phyloP scores from a whole-genome alignment of 2,888 invertebrate genomes.

The Melieria crassipennis region DNA sequence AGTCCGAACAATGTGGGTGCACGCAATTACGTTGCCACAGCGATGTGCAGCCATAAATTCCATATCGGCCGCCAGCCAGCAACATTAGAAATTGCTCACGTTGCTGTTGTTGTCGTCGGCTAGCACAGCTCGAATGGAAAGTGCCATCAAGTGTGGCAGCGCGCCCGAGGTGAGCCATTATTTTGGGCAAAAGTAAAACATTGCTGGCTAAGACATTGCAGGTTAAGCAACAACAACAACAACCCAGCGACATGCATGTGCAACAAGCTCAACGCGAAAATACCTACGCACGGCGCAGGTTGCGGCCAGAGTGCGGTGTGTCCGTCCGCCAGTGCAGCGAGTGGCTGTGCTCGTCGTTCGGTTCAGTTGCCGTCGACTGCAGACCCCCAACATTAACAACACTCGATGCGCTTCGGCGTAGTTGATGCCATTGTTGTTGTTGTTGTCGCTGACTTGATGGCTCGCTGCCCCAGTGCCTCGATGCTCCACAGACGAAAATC shows the following conservation, averaged over 20 bases:
- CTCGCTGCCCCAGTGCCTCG: constrained; percentile 63
- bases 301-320: constrained; percentile 4
- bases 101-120: not conserved
- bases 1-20: constrained; percentile 1
- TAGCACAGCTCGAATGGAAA: too few species aligned
- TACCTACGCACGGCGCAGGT: constrained; percentile 11
- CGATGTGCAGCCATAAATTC: constrained; percentile 9
- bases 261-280: not conserved
- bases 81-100: constrained; percentile 3
- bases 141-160: too few species aligned
- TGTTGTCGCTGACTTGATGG: constrained; percentile 53
- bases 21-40: constrained; percentile 11
- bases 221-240: too few species aligned
- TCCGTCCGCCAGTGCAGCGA: constrained; percentile 6
- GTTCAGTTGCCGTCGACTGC: too few species aligned
- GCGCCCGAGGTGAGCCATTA: too few species aligned
- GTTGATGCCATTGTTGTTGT: too few species aligned
- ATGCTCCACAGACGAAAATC: constrained; percentile 57
- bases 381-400: too few species aligned
- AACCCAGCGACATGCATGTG: too few species aligned
- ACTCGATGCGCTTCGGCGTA: too few species aligned
- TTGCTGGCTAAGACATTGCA: too few species aligned
- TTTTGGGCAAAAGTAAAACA: too few species aligned
- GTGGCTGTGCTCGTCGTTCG: too few species aligned
- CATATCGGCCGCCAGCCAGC: not conserved